Conservation (phyloP, 2,888 invertebrate genomes). For the Tillus elongatus region DNA sequence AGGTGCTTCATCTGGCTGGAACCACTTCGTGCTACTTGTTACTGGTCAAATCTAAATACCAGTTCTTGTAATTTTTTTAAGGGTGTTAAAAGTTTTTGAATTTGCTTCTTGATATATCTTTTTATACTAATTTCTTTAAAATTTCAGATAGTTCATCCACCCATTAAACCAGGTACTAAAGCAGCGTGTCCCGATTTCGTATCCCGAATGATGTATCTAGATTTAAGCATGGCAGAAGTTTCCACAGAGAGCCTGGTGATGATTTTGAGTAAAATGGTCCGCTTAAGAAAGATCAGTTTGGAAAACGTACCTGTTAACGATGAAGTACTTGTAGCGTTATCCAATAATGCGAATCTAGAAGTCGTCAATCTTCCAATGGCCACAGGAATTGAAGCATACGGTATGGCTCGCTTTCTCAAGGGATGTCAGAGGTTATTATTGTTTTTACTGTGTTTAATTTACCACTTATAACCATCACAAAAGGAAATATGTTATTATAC, state of each 20-base stretch:
- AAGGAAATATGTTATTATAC: neutral
- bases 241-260: constrained; percentile 48
- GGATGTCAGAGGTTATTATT: constrained; percentile 40
- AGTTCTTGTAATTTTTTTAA: no score
- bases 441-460: neutral
- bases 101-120: no score
- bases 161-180: constrained; percentile 42
- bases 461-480: neutral
- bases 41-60: no score
- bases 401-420: constrained; percentile 52
- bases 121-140: no score
- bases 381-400: constrained; percentile 56
- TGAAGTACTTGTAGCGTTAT: constrained; percentile 57
- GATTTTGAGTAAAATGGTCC: constrained; percentile 56
- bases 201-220: constrained; percentile 69
- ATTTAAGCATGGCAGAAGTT: constrained; percentile 72
- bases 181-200: constrained; percentile 40
- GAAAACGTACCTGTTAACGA: constrained; percentile 65
- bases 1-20: no score
- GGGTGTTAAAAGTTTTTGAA: no score
- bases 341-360: constrained; percentile 59
- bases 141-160: no score
- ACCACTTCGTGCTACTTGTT: no score
- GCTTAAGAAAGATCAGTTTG: constrained; percentile 72
- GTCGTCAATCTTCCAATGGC: constrained; percentile 80